phyloP scores from a whole-genome alignment of 2,113 vertebrate species.

The Pseudorectes ferrugineus region DNA sequence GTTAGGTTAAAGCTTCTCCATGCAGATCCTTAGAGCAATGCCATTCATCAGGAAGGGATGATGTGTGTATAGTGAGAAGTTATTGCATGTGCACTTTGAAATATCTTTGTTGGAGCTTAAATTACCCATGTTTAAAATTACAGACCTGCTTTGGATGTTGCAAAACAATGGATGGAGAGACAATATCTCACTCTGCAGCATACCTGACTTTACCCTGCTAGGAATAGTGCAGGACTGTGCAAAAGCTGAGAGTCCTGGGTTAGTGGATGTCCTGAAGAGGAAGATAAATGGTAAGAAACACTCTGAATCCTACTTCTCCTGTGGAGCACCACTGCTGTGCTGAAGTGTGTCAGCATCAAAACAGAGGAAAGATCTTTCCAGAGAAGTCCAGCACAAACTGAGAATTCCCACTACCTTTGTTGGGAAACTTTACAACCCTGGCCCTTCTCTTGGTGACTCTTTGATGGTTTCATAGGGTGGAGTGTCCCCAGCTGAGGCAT shows the following conservation, averaged over 20 bases:
- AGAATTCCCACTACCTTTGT: fast-evolving
- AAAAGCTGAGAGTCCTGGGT: neutral
- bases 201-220: neutral
- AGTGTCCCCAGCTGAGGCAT: neutral
- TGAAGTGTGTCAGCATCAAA: neutral
- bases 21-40: neutral
- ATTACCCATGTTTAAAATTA: neutral
- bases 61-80: neutral
- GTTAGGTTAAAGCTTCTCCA: neutral
- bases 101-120: neutral
- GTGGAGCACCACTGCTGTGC: neutral
- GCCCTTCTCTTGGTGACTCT: neutral
- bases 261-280: neutral
- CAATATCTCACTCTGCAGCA: neutral
- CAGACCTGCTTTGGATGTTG: neutral
- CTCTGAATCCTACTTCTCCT: neutral
- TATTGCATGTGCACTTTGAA: neutral
- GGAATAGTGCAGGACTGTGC: neutral
- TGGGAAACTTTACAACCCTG: neutral
- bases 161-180: neutral
- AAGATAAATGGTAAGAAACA: neutral
- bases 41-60: neutral
- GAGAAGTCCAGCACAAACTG: neutral
- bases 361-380: neutral
- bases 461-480: neutral